These are phyloP conservation scores for Megaustenia siamemsis DNA, from an alignment of 2,888 invertebrate species.

Conservation along the genomic window DNA sequence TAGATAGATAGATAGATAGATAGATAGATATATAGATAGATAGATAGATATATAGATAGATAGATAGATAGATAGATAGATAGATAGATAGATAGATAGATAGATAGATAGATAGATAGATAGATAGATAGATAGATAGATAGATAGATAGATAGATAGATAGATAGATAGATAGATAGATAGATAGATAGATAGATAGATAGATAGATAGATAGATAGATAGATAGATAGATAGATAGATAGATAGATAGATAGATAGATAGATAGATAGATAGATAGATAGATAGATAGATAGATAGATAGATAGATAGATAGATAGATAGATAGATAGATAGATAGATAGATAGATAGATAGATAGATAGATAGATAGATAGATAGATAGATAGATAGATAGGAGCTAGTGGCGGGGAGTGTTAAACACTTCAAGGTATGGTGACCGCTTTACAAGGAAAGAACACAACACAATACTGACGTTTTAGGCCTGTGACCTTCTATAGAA, in stretches of 20 bases:
- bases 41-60: too few relatives aligned
- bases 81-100: slow-evolving; percentile 9
- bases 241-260: slow-evolving; percentile 9
- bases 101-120: slow-evolving; percentile 4
- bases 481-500: too few relatives aligned
- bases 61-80: slow-evolving; percentile 9
- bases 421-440: too few relatives aligned
- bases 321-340: slow-evolving; percentile 9
- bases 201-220: slow-evolving; percentile 9
- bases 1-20: slow-evolving; percentile 9
- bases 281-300: slow-evolving; percentile 9
- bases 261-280: slow-evolving; percentile 9
- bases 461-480: too few relatives aligned
- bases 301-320: slow-evolving; percentile 9
- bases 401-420: too few relatives aligned
- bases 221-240: slow-evolving; percentile 9
- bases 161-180: slow-evolving; percentile 9
- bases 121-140: slow-evolving; percentile 4
- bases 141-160: slow-evolving; percentile 9
- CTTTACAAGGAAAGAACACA: too few relatives aligned
- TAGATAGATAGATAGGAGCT: too few relatives aligned
- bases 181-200: slow-evolving; percentile 9
- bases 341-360: slow-evolving; percentile 9
- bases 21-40: too few relatives aligned
- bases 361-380: slow-evolving; percentile 9